These are phyloP conservation scores for Zele albiditarsus DNA, from an alignment of 2,888 invertebrate species.

Conservation along the genomic window DNA sequence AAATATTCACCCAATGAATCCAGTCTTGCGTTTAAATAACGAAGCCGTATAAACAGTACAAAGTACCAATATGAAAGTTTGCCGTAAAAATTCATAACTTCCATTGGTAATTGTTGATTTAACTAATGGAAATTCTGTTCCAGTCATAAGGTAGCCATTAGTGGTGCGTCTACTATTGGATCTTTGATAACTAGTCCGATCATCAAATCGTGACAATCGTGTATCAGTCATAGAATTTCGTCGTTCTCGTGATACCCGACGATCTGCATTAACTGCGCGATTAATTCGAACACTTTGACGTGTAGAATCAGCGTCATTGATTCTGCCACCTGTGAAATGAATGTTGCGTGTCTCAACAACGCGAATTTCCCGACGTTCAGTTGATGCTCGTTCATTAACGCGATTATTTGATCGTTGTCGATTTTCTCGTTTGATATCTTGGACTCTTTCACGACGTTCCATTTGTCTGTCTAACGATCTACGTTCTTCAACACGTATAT, in stretches of 20 bases:
- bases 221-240: not conserved
- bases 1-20: slow-evolving; percentile 56
- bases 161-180: slow-evolving; percentile 7
- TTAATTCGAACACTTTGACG: slow-evolving; percentile 28
- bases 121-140: slow-evolving; percentile 32
- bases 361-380: slow-evolving; percentile 25
- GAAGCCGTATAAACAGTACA: slow-evolving; percentile 63
- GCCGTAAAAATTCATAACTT: slow-evolving; percentile 57
- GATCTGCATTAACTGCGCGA: slow-evolving; percentile 33
- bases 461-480: not conserved
- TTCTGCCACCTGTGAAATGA: slow-evolving; percentile 9
- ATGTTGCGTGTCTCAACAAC: not conserved
- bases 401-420: slow-evolving; percentile 22
- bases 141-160: slow-evolving; percentile 27
- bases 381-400: slow-evolving; percentile 27
- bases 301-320: slow-evolving; percentile 25
- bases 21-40: slow-evolving; percentile 58
- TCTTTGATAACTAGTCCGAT: slow-evolving; percentile 19
- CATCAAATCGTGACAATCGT: slow-evolving; percentile 18
- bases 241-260: slow-evolving; percentile 31
- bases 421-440: slow-evolving; percentile 26
- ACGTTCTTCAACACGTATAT: slow-evolving; percentile 21
- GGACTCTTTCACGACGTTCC: not conserved
- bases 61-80: slow-evolving; percentile 57
- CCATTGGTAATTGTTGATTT: slow-evolving; percentile 13